Base-by-base conservation (phyloP, 2,888 invertebrate genomes). In the Sinodicranocentrus sp. region DNA sequence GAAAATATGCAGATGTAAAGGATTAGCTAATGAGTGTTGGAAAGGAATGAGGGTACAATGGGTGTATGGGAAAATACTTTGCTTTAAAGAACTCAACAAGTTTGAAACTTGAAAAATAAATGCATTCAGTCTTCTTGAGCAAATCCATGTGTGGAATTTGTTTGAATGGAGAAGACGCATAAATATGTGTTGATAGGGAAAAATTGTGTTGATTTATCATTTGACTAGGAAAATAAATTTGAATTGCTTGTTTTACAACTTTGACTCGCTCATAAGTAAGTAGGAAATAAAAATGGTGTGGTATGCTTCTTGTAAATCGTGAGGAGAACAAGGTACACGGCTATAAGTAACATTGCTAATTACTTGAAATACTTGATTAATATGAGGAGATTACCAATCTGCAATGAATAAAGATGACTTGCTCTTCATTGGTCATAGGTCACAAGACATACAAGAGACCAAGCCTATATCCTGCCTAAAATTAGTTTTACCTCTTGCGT, bases 171-270 rank as follows among this genome's bases (percentile, higher is more conserved):
- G n/a, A 39, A n/a, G 48, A n/a, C 3, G 10, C 33, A 10, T 6
- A 33, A 33, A 33, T 33, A 33, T 33, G 33, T 33, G 3, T 33
- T 10, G 33, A n/a, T n/a, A 70, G 28, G 33, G 48, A 44, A 44
- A 68, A 67, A 63, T n/a, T 39, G 71, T 33, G 70, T 54, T 71
- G 71, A 71, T 71, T 71, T 71, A 71, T 57, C 54, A 15, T 21
- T 52, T 52, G 10, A 33, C 33, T 33, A 3, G 33, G 10, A 33
- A 33, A 33, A 33, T 33, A 33, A 33, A 33, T 33, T 33, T 57
- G 21, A 21, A 2, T 21, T 3, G 19, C 57, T 57, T 57, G 57
- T 57, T 57, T 57, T 57, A 57, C 57, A 48, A 48, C 48, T 48
- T 48, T 48, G 10, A 33, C 33, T 33, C 33, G 10, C 10, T 33